These are phyloP conservation scores for Hormiphora californensis DNA, from an alignment of 37 sponge, comb jelly and placozoan species.

Conservation along the genomic window DNA sequence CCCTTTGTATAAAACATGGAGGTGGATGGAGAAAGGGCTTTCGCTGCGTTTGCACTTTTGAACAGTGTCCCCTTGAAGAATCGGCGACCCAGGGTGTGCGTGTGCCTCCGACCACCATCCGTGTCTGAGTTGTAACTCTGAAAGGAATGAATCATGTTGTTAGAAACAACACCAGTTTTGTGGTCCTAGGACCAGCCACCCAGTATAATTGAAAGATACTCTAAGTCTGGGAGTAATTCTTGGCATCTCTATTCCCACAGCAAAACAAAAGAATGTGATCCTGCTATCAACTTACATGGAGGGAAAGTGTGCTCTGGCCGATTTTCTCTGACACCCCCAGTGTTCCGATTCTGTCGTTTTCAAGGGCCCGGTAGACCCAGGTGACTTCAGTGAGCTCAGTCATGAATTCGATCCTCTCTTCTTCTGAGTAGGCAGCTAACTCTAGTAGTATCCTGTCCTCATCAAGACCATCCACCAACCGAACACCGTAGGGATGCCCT, in stretches of 20 bases:
- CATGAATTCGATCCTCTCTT: not conserved
- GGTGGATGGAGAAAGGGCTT: not conserved
- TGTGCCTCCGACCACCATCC: slow-evolving; percentile 12
- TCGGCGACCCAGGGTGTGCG: slow-evolving; percentile 3
- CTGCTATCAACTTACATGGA: not conserved
- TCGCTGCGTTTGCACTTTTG: not conserved
- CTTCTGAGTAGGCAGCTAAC: not conserved
- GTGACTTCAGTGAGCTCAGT: not conserved
- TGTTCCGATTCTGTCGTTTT: slow-evolving; percentile 1
- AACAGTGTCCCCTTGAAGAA: slow-evolving; percentile 7
- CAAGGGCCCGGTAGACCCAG: slow-evolving; percentile 27
- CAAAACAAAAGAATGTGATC: too few species aligned
- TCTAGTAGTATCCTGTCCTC: not conserved
- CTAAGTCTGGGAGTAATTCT: too few species aligned
- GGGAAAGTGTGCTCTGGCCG: slow-evolving; percentile 15
- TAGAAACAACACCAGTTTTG: too few species aligned
- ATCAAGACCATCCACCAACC: not conserved
- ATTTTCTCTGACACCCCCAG: slow-evolving; percentile 20
- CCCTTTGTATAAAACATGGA: not conserved
- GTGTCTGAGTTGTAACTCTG: slow-evolving; percentile 36
- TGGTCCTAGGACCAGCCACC: too few species aligned
- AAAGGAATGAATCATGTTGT: too few species aligned
- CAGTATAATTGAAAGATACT: too few species aligned
- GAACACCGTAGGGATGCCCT: not conserved
- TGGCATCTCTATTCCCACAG: too few species aligned